Evolutionary conservation across 2,888 invertebrate genomes (phyloP).

Genomic region (Priapulus caudatus): DNA sequence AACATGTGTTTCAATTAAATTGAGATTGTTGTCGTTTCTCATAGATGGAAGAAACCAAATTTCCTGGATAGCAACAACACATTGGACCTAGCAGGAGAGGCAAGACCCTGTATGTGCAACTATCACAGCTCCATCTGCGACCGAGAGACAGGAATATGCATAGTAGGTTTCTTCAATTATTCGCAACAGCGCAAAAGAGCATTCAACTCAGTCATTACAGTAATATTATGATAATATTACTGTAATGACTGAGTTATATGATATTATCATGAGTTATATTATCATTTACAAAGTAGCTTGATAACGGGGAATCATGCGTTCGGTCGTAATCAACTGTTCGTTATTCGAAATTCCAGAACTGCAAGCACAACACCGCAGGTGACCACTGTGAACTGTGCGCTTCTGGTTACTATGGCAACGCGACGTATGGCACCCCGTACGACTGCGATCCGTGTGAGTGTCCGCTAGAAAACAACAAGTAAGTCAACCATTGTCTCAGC

Average conservation of each 20-base stretch:
- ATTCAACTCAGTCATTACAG: too few relatives aligned
- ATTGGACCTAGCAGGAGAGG: slow-evolving; percentile 65
- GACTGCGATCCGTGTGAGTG: slow-evolving; percentile 87
- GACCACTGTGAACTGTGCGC: slow-evolving; percentile 72
- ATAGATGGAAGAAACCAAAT: slow-evolving; percentile 36
- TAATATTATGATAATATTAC: too few relatives aligned
- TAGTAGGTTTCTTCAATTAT: slow-evolving; percentile 48
- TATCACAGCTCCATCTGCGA: slow-evolving; percentile 64
- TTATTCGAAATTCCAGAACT: too few relatives aligned
- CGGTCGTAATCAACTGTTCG: too few relatives aligned
- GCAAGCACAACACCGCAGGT: slow-evolving; percentile 77
- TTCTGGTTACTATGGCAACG: slow-evolving; percentile 78
- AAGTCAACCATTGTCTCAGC: slow-evolving; percentile 17
- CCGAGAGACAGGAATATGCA: slow-evolving; percentile 67
- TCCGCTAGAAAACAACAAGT: slow-evolving; percentile 55
- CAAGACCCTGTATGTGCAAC: slow-evolving; percentile 67
- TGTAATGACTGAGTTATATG: too few relatives aligned
- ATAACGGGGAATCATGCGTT: too few relatives aligned
- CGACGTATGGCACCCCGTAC: slow-evolving; percentile 53
- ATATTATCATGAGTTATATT: too few relatives aligned
- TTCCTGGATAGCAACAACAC: slow-evolving; percentile 57
- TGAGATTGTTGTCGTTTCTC: too few relatives aligned
- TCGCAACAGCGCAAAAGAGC: too few relatives aligned
- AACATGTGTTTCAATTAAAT: too few relatives aligned
- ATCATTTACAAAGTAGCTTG: too few relatives aligned